Percentiles rank a stretch among this genome's conserved stretches.
Conservation (phyloP, 2,888 invertebrate species). For the Argyra leucocephala region DNA sequence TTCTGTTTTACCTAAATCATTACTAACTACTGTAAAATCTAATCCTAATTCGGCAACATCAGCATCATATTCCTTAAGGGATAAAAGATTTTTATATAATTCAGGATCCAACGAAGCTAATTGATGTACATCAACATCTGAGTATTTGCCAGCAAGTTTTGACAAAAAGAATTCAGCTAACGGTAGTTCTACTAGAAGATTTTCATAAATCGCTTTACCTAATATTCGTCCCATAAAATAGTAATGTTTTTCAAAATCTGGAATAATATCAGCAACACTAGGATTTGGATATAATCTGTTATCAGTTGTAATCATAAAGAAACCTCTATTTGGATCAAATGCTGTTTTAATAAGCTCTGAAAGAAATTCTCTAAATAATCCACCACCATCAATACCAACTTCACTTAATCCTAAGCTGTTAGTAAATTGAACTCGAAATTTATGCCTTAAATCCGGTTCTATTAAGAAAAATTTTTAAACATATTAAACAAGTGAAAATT, state of each 20-base stretch:
- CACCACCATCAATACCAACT: conserved; percentile 95
- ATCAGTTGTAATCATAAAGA: conserved; percentile 80
- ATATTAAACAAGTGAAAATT: not conserved
- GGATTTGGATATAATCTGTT: conserved; percentile 95
- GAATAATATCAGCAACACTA: conserved; percentile 73
- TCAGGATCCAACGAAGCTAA: conserved; percentile 80
- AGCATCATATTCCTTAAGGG: conserved; percentile 72
- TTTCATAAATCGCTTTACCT: conserved; percentile 93
- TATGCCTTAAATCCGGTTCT: conserved; percentile 79
- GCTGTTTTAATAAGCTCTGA: conserved; percentile 88
- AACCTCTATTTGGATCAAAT: conserved; percentile 92
- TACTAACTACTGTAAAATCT: conserved; percentile 85
- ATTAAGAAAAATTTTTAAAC: conserved; percentile 24
- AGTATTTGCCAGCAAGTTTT: conserved; percentile 66
- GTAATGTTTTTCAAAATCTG: conserved; percentile 81
- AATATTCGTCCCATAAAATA: conserved; percentile 89
- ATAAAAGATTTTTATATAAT: conserved; percentile 80
- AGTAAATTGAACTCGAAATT: conserved; percentile 79
- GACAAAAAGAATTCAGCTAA: conserved; percentile 93
- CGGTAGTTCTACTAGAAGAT: conserved; percentile 86
- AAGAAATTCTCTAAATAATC: conserved; percentile 90
- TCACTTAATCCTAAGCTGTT: conserved; percentile 88
- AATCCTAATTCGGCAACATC: conserved; percentile 82
- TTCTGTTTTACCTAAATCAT: conserved; percentile 80
- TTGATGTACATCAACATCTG: conserved; percentile 77